Conservation (phyloP, 1,140 invertebrate genomes). For the Hyles vespertilio region DNA sequence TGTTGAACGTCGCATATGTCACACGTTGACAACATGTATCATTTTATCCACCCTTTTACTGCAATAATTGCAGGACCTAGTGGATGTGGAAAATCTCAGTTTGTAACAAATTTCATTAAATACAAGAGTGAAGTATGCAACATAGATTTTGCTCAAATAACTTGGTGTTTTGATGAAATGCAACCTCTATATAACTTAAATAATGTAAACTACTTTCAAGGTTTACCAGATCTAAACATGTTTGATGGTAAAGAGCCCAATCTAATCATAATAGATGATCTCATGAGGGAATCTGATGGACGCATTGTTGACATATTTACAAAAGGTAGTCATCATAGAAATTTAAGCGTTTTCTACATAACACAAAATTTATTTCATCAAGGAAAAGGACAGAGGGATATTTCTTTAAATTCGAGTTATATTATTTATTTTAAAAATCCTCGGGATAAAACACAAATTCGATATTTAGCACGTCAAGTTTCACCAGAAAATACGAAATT, state of each 20-base stretch:
- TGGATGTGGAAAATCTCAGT: constrained; percentile 39
- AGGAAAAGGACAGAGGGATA: too few species aligned
- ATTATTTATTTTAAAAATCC: too few species aligned
- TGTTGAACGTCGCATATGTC: too few species aligned
- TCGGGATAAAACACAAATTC: too few species aligned
- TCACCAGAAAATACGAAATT: too few species aligned
- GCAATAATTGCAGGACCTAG: constrained; percentile 30
- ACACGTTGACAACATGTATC: too few species aligned
- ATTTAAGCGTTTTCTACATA: too few species aligned
- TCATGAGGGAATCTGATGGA: constrained; percentile 53
- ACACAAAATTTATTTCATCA: too few species aligned
- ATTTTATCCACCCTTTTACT: constrained; percentile 29
- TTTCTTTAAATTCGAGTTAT: too few species aligned
- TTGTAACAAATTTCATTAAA: constrained; percentile 31
- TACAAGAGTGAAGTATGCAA: constrained; percentile 26
- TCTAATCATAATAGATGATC: constrained; percentile 56
- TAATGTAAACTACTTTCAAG: constrained; percentile 34
- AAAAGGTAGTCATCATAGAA: too few species aligned
- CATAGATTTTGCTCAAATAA: constrained; percentile 17
- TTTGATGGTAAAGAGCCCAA: constrained; percentile 34
- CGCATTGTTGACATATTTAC: constrained; percentile 41
- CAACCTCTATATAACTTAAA: constrained; percentile 21
- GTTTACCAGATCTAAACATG: constrained; percentile 36
- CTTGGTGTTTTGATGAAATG: constrained; percentile 46
- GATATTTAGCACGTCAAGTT: too few species aligned